Evolutionary conservation across 2,113 vertebrate genomes (phyloP), one percentile per base, ranked within the genome.

Genomic region (Oceanodroma tethys): DNA sequence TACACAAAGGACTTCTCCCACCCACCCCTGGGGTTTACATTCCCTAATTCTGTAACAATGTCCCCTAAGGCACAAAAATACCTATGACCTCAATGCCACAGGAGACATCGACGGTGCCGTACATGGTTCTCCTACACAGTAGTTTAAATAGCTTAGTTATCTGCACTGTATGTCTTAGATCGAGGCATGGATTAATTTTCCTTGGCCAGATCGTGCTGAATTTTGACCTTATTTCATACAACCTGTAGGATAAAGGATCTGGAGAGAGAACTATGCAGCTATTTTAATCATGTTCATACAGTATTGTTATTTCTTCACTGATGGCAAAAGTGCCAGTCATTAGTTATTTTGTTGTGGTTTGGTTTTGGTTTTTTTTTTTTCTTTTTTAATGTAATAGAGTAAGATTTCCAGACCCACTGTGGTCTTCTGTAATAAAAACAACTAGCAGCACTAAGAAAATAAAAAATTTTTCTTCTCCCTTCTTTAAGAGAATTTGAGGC

Each of bases 61-160:
- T 95, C 97, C 96, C 95, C 97, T 96, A 98, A 98, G 98, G 98
- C 97, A 98, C 97, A 97, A 97, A 97, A 95, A 95, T 95, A 81
- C 96, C 95, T 92, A 80, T 79, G 94, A 95, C 97, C 97, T 97
- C 96, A 96, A 91, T 95, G 95, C 97, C 96, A 95, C 90, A 95
- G 95, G 90, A 97, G 94, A 98, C 97, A 97, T 96, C 86, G 95
- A 96, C 30, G 97, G 97, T 96, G 95, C 96, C 97, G 78, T 34
- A 87, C 88, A 86, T 21, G 85, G 89, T 97, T 97, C 97, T 97
- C 96, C 96, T 97, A 97, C 97, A 98, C 95, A 97, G 97, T 95
- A 97, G 93, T 98, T 97, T 93, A 94, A 97, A 91, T 92, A 96
- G 96, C 97, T 97, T 62, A 66, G 94, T 97, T 95, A 98, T 95